phyloP scores from a whole-genome alignment of 2,888 invertebrate genomes.

The Ichneumoninae sp. region DNA sequence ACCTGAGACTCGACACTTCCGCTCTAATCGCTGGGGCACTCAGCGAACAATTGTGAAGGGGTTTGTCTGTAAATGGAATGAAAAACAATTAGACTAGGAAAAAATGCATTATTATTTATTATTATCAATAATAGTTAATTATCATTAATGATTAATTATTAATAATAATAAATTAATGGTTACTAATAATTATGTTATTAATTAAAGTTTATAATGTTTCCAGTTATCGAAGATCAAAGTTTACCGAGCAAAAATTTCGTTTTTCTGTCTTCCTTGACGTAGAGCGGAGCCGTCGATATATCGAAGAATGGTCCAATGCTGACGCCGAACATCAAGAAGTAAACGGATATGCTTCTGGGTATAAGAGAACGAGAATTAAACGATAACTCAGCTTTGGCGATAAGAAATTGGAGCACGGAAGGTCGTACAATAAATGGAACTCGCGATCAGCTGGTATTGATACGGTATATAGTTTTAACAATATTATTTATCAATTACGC shows the following conservation, averaged over 20 bases:
- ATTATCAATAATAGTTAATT: no score
- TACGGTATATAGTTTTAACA: no score
- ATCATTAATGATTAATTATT: background rate
- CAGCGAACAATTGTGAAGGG: slow-evolving; percentile 91
- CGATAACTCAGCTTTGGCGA: background rate
- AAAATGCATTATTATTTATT: background rate
- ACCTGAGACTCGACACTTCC: slow-evolving; percentile 93
- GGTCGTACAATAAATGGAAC: background rate
- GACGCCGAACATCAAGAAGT: slow-evolving; percentile 93
- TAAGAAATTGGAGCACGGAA: background rate
- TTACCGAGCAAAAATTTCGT: slow-evolving; percentile 80
- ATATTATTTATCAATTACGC: no score
- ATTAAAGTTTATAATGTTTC: background rate
- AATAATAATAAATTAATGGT: no score
- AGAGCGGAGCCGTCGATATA: slow-evolving; percentile 82
- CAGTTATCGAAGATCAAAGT: background rate
- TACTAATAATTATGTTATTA: background rate
- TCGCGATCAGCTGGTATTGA: no score
- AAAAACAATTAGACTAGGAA: background rate
- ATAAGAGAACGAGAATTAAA: slow-evolving; percentile 64
- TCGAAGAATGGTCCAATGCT: slow-evolving; percentile 92
- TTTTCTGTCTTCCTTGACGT: slow-evolving; percentile 82
- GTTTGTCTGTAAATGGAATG: slow-evolving; percentile 84
- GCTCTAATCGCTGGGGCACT: slow-evolving; percentile 90
- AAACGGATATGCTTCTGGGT: slow-evolving; percentile 89